Conservation (phyloP, 2,797 vertebrate genomes). For the Kryptolebias ocellatus region DNA sequence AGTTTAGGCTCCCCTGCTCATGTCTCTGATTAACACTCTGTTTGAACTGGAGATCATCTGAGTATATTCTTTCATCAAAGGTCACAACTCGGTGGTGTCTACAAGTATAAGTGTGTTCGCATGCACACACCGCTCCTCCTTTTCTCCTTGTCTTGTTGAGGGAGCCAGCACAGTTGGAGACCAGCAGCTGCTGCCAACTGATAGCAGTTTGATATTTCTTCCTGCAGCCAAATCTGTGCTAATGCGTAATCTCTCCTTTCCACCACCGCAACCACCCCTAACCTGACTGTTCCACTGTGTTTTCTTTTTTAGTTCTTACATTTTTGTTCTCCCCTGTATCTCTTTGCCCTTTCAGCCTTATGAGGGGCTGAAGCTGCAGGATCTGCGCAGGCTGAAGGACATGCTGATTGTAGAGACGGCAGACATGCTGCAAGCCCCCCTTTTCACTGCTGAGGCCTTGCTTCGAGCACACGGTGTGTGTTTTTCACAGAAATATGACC, state of each 20-base stretch:
- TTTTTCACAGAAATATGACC: constrained; percentile 4
- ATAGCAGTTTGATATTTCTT: constrained; percentile 55
- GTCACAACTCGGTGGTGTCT: constrained; percentile 1
- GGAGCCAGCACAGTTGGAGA: constrained; percentile 17
- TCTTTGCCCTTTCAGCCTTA: constrained; percentile 85
- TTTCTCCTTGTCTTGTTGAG: constrained; percentile 30
- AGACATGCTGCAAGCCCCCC: constrained; percentile 98
- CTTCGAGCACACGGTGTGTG: constrained; percentile 92
- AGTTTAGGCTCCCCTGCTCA: too few relatives aligned
- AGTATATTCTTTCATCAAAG: neutral
- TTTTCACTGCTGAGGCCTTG: constrained; percentile 97
- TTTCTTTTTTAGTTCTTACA: constrained; percentile 20
- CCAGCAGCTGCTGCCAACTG: constrained; percentile 51
- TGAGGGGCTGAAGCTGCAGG: constrained; percentile 95
- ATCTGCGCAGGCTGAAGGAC: constrained; percentile 94
- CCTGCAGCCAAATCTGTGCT: constrained; percentile 59
- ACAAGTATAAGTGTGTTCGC: neutral
- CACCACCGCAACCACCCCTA: constrained; percentile 18
- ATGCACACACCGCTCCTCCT: neutral
- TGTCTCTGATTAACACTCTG: too few relatives aligned
- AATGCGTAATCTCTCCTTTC: constrained; percentile 50
- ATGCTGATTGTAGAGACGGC: constrained; percentile 99
- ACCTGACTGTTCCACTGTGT: constrained; percentile 12
- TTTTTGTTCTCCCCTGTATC: neutral
- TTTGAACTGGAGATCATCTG: neutral